These are phyloP conservation scores for Plemyria rubiginata DNA, from an alignment of 2,888 invertebrate genomes.

Conservation along the genomic window DNA sequence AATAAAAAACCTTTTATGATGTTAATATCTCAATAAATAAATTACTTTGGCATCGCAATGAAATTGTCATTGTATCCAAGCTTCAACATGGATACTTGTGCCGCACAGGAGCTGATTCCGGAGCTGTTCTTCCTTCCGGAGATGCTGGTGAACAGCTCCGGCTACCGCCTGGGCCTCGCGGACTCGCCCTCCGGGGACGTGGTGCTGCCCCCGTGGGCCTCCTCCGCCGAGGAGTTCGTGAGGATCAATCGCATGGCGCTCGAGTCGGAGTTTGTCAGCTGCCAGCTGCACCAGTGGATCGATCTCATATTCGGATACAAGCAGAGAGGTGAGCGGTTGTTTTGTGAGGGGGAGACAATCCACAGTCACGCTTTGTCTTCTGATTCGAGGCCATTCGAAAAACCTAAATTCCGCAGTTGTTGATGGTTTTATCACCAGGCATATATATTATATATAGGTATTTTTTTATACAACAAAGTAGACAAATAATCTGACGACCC, in stretches of 20 bases:
- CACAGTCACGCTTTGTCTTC: no score
- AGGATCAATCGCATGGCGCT: slow-evolving; percentile 99
- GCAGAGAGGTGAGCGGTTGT: slow-evolving; percentile 89
- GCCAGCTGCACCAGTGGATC: slow-evolving; percentile 99
- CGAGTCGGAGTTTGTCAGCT: slow-evolving; percentile 99
- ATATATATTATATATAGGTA: no score
- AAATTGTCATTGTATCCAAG: not conserved
- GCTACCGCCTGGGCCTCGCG: slow-evolving; percentile 93
- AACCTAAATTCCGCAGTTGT: no score
- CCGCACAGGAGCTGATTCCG: slow-evolving; percentile 94
- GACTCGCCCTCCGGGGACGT: slow-evolving; percentile 95
- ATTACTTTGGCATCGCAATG: no score
- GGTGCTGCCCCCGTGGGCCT: slow-evolving; percentile 98
- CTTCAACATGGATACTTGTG: not conserved
- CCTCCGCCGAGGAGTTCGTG: slow-evolving; percentile 98
- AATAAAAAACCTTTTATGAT: no score
- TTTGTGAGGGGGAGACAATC: no score
- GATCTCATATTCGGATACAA: slow-evolving; percentile 99
- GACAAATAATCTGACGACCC: no score
- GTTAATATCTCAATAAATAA: no score
- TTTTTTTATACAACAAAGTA: no score
- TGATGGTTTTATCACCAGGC: no score
- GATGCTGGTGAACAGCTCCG: slow-evolving; percentile 95
- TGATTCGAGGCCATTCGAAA: no score
- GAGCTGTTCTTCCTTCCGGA: slow-evolving; percentile 99